Evolutionary conservation across 2,113 vertebrate genomes (phyloP), one percentile per base, ranked within the genome.

Genomic region (Psammodynastes pulverulentus): DNA sequence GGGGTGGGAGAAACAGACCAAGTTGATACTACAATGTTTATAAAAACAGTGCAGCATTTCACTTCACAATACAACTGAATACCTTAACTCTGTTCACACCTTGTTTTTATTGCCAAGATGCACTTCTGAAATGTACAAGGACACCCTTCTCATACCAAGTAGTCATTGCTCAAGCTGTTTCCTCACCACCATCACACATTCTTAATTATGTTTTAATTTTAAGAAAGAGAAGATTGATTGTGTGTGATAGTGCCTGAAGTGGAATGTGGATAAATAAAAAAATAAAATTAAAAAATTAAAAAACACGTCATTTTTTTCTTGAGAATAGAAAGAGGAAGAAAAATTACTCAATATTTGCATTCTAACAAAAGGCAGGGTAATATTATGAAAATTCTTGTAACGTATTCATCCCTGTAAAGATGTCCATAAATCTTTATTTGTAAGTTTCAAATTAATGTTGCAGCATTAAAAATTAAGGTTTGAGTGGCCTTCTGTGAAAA

Each of bases 11-110:
- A 62, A 10, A 58, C 0, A 13, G 58, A 62, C 34, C 4, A 84
- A 29, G 34, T 46, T 51, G 6, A 5, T 12, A 19, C 19, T 48
- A 21, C 0, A 10, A 56, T 72, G 51, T 3, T 6, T n/a, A 51
- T 48, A 53, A 88, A 84, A 92, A 79, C 2, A 46, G 12, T 9
- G 34, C 23, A 8, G 29, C n/a, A 86, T 34, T 39, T 45, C 19
- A 87, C 94, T 48, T 52, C 92, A 86, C 92, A 92, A 46, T 89
- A 29, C 93, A 95, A 93, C 89, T 92, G 88, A 90, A 1, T 51
- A 54, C 5, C 39, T 56, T 53, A 54, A 45, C 17, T 53, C 10
- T 8, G 48, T 8, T 43, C 48, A 84, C 15, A 29, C 49, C 48
- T 48, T 45, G 3, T 92, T 93, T 89, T 89, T n/a, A 54, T 43